Evolutionary conservation across 2,888 invertebrate genomes (phyloP), one percentile per base, ranked within the genome.

Genomic region (Meteorus cinctellus): DNA sequence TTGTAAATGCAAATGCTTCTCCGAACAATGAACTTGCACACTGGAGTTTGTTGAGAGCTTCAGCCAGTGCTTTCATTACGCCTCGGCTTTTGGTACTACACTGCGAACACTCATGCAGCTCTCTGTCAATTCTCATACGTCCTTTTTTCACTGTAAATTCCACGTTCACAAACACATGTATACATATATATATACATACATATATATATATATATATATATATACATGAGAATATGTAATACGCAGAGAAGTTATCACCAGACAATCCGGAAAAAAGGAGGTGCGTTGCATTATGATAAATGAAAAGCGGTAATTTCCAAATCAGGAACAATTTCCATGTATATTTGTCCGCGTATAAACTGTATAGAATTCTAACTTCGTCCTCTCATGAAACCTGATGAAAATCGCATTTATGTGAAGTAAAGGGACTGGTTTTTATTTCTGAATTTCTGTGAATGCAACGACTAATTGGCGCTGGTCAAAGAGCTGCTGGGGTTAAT

Each of bases 1-100:
- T 60, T 59, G 66, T 66, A 31, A 67, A 75, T 75, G 71, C 69
- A 66, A 72, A 75, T 75, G 55, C 60, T 70, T 27, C 45, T 62
- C 51, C 68, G 72, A 76, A 76, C 76, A 76, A 76, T 76, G 72
- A 72, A 76, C 76, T 72, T 67, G 34, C 76, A 68, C 72, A 66
- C 72, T 27, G 36, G 36, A 72, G 67, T 76, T 63, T 59, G 41
- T 62, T 29, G 71, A 29, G 59, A 71, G 27, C 41, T 71, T 62
- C 41, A 41, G 41, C 62, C 41, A 36, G 27, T 41, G 71, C 29
- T 71, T 71, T 71, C 59, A 71, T 71, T 71, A 62, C 34, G 27
- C 62, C 24, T 55, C 24, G 27, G 69, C 31, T 69, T 69, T 59
- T 36, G n/a, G n/a, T 10, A 34, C 62, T 62, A 19, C 19, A 34